These are phyloP conservation scores for Agrilus planipennis DNA, from an alignment of 1,140 invertebrate species.

Conservation along the genomic window DNA sequence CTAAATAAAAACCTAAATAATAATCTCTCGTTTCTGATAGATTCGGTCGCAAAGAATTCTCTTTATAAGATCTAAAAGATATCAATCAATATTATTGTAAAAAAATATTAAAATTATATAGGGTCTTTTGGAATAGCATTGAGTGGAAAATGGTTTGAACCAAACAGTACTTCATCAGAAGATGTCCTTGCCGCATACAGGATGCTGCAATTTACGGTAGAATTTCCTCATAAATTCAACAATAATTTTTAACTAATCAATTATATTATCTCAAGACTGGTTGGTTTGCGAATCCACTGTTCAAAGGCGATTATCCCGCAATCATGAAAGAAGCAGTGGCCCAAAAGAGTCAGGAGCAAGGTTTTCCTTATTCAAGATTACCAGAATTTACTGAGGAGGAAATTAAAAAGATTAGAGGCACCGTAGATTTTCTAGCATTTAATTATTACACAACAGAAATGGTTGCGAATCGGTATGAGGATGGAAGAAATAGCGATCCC, in stretches of 20 bases:
- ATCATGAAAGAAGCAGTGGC: slow-evolving; percentile 43
- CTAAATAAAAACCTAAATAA: too few species aligned
- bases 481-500: too few species aligned
- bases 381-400: slow-evolving; percentile 41
- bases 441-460: slow-evolving; percentile 39
- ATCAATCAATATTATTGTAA: too few species aligned
- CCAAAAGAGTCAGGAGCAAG: slow-evolving; percentile 36
- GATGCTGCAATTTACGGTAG: neutral
- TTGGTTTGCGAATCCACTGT: slow-evolving; percentile 51
- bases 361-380: slow-evolving; percentile 41
- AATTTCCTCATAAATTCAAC: too few species aligned
- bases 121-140: neutral
- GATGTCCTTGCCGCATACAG: neutral
- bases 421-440: slow-evolving; percentile 38
- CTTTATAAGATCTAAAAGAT: too few species aligned
- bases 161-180: too few species aligned
- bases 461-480: too few species aligned
- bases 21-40: too few species aligned
- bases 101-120: neutral
- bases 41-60: too few species aligned
- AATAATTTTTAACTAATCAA: neutral
- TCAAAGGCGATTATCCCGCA: slow-evolving; percentile 48
- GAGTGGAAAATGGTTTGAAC: neutral
- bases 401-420: slow-evolving; percentile 34
- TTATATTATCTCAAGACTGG: slow-evolving; percentile 38